Percentiles rank a stretch among this genome's conserved stretches.
phyloP scores from a whole-genome alignment of 2,888 invertebrate species.

The Gryllus longicercus region DNA sequence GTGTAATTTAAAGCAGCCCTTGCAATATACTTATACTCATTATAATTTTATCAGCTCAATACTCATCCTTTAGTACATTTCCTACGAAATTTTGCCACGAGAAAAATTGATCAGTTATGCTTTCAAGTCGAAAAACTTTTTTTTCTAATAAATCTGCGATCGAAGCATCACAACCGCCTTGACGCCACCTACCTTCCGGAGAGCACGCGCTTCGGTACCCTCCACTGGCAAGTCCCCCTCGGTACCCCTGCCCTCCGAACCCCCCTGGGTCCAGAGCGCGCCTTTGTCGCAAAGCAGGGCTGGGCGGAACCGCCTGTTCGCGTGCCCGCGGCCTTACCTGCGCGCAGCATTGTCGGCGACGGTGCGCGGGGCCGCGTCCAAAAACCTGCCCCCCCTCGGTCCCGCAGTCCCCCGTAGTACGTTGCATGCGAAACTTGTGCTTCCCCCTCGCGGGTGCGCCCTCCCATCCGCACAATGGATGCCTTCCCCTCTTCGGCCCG shows the following conservation, averaged over 20 bases:
- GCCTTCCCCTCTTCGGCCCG: background rate
- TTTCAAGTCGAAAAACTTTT: too few relatives aligned
- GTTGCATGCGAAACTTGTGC: background rate
- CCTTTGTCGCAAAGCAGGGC: background rate
- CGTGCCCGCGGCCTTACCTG: conserved; percentile 8
- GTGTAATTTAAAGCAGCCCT: too few relatives aligned
- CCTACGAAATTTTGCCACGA: too few relatives aligned
- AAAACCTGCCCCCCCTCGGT: background rate
- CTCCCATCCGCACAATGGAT: background rate
- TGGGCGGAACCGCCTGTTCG: background rate
- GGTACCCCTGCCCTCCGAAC: background rate
- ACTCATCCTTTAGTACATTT: too few relatives aligned
- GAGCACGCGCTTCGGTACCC: conserved; percentile 5
- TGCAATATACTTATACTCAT: too few relatives aligned
- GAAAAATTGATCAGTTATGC: too few relatives aligned
- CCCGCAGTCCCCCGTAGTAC: background rate
- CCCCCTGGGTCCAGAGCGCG: background rate
- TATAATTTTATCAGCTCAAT: too few relatives aligned
- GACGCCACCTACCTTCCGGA: background rate
- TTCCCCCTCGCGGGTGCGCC: background rate
- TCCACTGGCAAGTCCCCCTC: background rate
- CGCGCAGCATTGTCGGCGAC: background rate
- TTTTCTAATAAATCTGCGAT: too few relatives aligned
- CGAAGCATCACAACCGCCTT: too few relatives aligned
- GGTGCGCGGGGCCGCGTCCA: background rate